These are phyloP conservation scores for Hystrix brachyura DNA, from an alignment of 2,113 vertebrate genomes.

Conservation along the genomic window DNA sequence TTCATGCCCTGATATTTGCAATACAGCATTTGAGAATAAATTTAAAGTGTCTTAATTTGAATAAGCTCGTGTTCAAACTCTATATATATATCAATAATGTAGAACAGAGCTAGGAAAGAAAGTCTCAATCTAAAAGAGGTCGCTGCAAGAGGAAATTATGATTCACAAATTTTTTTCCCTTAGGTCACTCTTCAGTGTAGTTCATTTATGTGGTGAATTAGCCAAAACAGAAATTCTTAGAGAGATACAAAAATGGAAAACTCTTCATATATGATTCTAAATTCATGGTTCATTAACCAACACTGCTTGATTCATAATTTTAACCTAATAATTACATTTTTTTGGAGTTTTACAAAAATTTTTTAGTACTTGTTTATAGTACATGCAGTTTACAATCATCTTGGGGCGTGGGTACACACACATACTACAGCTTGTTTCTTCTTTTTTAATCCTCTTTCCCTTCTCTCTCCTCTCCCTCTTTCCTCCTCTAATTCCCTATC, in stretches of 20 bases:
- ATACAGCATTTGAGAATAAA: background rate
- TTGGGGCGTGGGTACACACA: background rate
- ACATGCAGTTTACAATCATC: background rate
- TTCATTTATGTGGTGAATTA: constrained; percentile 17
- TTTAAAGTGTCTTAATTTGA: background rate
- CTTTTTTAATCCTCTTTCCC: background rate
- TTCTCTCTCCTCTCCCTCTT: background rate
- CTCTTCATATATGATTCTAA: background rate
- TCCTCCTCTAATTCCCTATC: background rate
- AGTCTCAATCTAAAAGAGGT: background rate
- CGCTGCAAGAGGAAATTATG: background rate
- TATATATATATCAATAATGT: background rate
- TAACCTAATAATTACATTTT: background rate
- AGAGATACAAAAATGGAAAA: background rate
- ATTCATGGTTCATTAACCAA: background rate
- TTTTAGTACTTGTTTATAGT: background rate
- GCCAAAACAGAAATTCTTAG: background rate
- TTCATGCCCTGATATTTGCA: background rate
- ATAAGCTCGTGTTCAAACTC: constrained; percentile 6
- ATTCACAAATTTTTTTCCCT: background rate
- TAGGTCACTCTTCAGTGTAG: background rate
- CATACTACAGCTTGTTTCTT: background rate
- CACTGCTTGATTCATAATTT: background rate
- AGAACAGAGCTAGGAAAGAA: background rate
- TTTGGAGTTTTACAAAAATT: background rate